Evolutionary conservation across 2,113 vertebrate species (phyloP).

Genomic region (Thermophis baileyi): DNA sequence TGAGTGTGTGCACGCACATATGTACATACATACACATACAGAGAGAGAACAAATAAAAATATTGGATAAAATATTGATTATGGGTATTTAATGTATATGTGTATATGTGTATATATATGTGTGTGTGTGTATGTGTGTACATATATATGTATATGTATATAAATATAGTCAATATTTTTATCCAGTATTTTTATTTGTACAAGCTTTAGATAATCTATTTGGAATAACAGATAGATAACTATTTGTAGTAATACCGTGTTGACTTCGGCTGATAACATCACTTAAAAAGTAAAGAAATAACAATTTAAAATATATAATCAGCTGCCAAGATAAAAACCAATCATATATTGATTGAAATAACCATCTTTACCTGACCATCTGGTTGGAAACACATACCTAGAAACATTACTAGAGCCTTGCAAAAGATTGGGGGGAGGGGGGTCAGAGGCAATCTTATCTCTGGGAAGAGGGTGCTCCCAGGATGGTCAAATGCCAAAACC

Average conservation of each 20-base stretch:
- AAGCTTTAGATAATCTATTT: neutral
- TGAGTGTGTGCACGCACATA: fast-evolving
- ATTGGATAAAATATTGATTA: no score
- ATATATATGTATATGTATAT: neutral
- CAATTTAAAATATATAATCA: neutral
- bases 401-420: neutral
- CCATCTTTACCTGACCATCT: neutral
- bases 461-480: neutral
- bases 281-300: neutral
- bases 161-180: neutral
- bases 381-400: neutral
- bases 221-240: neutral
- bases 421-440: neutral
- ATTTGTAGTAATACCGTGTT: neutral
- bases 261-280: neutral
- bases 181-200: neutral
- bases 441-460: neutral
- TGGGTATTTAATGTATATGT: no score
- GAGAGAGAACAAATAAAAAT: no score
- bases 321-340: neutral
- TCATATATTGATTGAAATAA: neutral
- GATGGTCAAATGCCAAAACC: neutral
- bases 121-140: neutral
- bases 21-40: no score
- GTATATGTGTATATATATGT: no score